These are phyloP conservation scores for Chelonia mydas DNA, from an alignment of 2,797 vertebrate genomes.

Conservation along the genomic window DNA sequence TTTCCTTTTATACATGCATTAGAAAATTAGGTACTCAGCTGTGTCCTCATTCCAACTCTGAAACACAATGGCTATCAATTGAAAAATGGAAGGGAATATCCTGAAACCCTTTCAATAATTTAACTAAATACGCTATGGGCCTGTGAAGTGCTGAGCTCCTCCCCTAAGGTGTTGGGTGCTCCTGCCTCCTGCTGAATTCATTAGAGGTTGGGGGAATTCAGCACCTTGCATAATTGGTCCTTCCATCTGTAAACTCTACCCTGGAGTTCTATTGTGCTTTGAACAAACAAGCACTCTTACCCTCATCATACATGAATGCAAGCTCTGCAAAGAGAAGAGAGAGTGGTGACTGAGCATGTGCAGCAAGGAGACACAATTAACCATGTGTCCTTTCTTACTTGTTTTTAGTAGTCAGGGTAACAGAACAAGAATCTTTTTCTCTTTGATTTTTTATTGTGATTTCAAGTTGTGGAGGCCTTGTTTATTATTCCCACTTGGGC, in stretches of 20 bases:
- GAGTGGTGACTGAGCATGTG: background rate
- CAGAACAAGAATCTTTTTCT: background rate
- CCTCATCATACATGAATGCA: background rate
- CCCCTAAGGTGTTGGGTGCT: too few relatives aligned
- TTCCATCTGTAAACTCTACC: background rate
- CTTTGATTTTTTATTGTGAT: fast-evolving
- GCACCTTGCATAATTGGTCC: background rate
- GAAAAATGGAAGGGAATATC: background rate
- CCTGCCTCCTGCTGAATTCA: too few relatives aligned
- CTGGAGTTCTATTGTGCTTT: background rate
- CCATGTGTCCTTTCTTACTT: background rate
- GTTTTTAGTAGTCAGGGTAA: background rate
- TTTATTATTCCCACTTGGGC: background rate
- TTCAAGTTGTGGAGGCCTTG: background rate
- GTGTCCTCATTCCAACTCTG: background rate
- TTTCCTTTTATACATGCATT: background rate
- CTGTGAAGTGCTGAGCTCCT: too few relatives aligned
- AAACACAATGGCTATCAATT: background rate
- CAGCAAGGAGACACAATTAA: background rate
- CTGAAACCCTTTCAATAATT: too few relatives aligned
- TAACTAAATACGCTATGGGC: too few relatives aligned
- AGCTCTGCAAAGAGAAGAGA: background rate
- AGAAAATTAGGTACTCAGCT: background rate
- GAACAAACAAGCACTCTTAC: background rate
- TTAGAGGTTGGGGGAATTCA: too few relatives aligned